phyloP scores from a whole-genome alignment of 92 coral and sea anemone species.

The Nematostella vectensis region DNA sequence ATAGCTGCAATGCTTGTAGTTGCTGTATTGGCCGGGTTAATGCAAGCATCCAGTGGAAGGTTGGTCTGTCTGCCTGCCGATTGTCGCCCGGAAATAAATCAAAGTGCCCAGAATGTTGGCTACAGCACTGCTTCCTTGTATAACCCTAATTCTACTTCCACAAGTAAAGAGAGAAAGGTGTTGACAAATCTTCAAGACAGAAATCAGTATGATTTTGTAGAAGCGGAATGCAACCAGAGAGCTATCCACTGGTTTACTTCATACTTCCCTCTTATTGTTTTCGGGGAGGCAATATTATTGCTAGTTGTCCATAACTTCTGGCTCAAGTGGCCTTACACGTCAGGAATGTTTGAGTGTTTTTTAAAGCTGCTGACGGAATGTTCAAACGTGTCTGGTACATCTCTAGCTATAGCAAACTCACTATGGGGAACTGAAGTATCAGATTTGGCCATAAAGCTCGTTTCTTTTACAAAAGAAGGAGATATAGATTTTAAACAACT shows the following conservation, averaged over 20 bases:
- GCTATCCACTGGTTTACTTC: conserved; percentile 33
- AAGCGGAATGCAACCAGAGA: conserved; percentile 31
- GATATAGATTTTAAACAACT: conserved; percentile 5
- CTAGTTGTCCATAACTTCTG: conserved; percentile 41
- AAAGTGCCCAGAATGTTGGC: neutral
- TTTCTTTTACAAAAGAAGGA: neutral
- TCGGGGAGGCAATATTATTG: conserved; percentile 25
- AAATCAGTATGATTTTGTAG: conserved; percentile 42
- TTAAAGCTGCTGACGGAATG: conserved; percentile 36
- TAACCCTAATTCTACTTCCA: neutral
- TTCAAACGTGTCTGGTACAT: conserved; percentile 23
- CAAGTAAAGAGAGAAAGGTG: conserved; percentile 3
- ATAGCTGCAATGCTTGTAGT: conserved; percentile 9
- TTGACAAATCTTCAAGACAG: conserved; percentile 31
- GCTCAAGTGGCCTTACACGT: conserved; percentile 33
- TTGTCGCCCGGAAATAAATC: conserved; percentile 9
- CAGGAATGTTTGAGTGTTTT: conserved; percentile 33
- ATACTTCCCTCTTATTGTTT: conserved; percentile 31
- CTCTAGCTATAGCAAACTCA: conserved; percentile 16
- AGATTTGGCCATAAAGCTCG: neutral
- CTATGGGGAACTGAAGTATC: conserved; percentile 16
- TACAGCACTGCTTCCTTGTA: conserved; percentile 5
- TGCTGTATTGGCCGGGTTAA: conserved; percentile 23
- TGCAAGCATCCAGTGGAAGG: conserved; percentile 22
- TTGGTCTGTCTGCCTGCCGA: conserved; percentile 39